Conservation (phyloP, 2,797 vertebrate species). For the Dermochelys coriacea region DNA sequence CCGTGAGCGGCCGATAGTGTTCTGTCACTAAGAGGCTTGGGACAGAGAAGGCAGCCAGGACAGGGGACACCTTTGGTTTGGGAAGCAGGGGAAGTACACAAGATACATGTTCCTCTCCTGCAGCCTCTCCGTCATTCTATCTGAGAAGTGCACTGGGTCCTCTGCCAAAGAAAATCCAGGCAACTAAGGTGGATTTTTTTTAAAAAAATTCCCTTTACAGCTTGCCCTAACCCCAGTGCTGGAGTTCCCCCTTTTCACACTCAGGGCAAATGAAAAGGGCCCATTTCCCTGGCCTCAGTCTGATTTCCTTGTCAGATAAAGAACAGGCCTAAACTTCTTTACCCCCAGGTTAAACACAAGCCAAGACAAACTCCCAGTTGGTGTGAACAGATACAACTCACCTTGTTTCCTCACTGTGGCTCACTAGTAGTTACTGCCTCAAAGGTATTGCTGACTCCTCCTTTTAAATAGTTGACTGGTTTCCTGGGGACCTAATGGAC, state of each 20-base stretch:
- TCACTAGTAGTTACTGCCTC: background rate
- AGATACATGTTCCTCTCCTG: background rate
- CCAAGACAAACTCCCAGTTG: background rate
- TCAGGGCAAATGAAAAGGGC: rapidly evolving
- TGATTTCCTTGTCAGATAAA: background rate
- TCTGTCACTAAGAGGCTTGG: too few species aligned
- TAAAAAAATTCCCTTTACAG: background rate
- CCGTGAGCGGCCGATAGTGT: background rate
- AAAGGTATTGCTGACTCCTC: background rate
- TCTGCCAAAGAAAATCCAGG: background rate
- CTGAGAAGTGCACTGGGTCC: background rate
- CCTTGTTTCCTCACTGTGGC: background rate
- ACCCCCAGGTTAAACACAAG: background rate
- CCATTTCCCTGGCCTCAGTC: background rate
- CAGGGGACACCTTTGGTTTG: too few species aligned
- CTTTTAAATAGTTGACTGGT: background rate
- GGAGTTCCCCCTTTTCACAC: background rate
- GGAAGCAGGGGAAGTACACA: background rate
- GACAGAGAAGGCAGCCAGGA: background rate
- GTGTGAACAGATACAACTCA: background rate
- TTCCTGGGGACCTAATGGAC: background rate
- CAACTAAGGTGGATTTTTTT: too few species aligned
- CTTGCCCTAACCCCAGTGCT: background rate
- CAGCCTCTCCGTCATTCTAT: background rate
- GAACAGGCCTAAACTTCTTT: background rate